Conservation (phyloP, 2,888 invertebrate species). For the Agrotis segetum region DNA sequence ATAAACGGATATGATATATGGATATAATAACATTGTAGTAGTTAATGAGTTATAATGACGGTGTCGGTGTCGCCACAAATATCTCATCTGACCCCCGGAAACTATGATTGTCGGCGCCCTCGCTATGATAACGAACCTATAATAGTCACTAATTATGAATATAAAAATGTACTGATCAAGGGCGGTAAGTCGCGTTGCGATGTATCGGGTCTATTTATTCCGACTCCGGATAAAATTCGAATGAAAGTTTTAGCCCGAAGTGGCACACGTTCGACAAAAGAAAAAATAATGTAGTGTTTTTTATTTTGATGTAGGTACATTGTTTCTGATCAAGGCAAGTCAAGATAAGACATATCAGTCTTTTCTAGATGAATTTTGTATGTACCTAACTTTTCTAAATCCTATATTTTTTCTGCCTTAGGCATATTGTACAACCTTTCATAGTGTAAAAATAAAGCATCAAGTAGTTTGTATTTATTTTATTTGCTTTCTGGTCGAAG, state of each 20-base stretch:
- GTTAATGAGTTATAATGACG: conserved; percentile 20
- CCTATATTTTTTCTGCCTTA: too few relatives aligned
- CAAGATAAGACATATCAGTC: too few relatives aligned
- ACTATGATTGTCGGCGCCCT: conserved; percentile 39
- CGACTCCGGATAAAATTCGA: too few relatives aligned
- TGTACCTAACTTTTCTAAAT: too few relatives aligned
- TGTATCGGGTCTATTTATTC: background rate
- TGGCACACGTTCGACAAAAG: too few relatives aligned
- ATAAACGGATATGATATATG: conserved; percentile 35
- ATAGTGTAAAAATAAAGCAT: background rate
- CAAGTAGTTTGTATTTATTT: background rate
- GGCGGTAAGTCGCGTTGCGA: background rate
- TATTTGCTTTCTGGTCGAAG: background rate
- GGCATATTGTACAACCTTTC: too few relatives aligned
- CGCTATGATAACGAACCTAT: conserved; percentile 16
- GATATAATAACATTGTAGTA: conserved; percentile 16
- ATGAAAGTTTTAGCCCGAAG: too few relatives aligned
- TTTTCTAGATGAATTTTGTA: too few relatives aligned
- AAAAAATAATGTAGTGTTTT: too few relatives aligned
- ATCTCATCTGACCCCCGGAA: conserved; percentile 48
- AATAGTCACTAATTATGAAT: conserved; percentile 26
- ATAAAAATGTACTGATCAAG: conserved; percentile 15
- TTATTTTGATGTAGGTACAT: too few relatives aligned
- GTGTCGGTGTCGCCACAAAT: conserved; percentile 37
- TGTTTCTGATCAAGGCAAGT: too few relatives aligned